Percentiles rank a stretch among this genome's conserved stretches.
These are phyloP conservation scores for Allacma fusca DNA, from an alignment of 2,888 invertebrate genomes.

Conservation along the genomic window DNA sequence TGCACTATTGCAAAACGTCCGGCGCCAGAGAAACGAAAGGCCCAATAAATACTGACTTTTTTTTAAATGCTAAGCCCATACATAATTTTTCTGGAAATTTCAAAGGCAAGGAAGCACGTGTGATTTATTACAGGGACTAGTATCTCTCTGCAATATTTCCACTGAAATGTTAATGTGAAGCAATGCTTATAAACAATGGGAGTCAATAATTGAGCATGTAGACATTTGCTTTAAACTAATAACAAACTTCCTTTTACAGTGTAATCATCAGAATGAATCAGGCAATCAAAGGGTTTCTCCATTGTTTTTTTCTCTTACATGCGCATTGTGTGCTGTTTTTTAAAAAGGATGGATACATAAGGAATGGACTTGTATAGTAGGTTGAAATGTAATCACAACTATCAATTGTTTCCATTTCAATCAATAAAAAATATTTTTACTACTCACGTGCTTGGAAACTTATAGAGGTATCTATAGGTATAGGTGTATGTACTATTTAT, in stretches of 20 bases:
- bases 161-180: not conserved
- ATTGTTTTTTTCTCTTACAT: not conserved
- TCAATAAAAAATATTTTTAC: not conserved
- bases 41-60: too few relatives aligned
- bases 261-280: not conserved
- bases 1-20: not conserved
- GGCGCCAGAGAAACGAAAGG: not conserved
- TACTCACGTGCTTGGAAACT: not conserved
- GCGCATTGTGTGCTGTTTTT: too few relatives aligned
- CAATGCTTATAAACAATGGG: not conserved
- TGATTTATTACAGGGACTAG: too few relatives aligned
- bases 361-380: not conserved
- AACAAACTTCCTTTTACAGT: constrained; percentile 11
- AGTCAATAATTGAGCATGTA: constrained; percentile 12
- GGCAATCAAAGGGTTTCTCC: constrained; percentile 12
- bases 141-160: not conserved
- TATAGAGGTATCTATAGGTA: not conserved
- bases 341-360: not conserved
- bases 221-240: constrained; percentile 3
- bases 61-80: too few relatives aligned
- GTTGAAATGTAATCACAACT: constrained; percentile 16
- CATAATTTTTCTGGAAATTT: not conserved
- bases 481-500: too few relatives aligned
- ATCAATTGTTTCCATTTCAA: constrained; percentile 16
- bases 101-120: not conserved